Conservation (phyloP, 2,797 vertebrate species). For the Tinamus major region DNA sequence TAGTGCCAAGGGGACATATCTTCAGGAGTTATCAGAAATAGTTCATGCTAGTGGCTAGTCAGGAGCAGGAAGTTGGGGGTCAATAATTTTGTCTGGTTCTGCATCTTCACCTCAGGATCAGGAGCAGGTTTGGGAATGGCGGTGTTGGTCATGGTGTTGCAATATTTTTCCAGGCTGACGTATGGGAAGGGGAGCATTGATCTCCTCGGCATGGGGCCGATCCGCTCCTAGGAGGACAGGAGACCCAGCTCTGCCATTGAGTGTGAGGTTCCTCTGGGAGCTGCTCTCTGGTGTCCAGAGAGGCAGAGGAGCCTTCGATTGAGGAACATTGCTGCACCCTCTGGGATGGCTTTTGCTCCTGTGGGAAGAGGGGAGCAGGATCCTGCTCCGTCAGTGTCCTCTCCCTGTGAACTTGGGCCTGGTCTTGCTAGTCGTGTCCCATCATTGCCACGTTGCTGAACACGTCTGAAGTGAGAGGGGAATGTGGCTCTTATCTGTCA, state of each 20-base stretch:
- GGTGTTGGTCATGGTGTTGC: neutral
- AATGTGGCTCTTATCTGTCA: neutral
- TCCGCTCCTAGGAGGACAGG: neutral
- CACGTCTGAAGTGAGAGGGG: neutral
- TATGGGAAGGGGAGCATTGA: neutral
- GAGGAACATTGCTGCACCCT: neutral
- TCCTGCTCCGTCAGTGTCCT: neutral
- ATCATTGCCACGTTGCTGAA: neutral
- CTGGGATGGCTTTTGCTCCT: neutral
- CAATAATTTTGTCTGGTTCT: neutral
- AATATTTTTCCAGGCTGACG: neutral
- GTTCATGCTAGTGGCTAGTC: neutral
- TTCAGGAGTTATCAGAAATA: neutral
- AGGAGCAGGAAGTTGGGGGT: neutral
- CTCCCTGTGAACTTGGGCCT: neutral
- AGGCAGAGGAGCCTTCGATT: neutral
- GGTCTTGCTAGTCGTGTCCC: neutral
- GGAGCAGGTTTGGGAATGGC: neutral
- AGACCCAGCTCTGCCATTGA: too few species aligned
- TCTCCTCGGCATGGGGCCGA: too few species aligned
- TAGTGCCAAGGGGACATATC: neutral
- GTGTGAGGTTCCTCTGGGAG: neutral
- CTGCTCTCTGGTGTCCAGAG: neutral
- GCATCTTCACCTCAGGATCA: neutral
- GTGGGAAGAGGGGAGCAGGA: neutral